A percentile compares a stretch with the other conserved stretches of the same genome.
Evolutionary conservation across 2,888 invertebrate species (phyloP).

Genomic region (Scaptomyza reducta): DNA sequence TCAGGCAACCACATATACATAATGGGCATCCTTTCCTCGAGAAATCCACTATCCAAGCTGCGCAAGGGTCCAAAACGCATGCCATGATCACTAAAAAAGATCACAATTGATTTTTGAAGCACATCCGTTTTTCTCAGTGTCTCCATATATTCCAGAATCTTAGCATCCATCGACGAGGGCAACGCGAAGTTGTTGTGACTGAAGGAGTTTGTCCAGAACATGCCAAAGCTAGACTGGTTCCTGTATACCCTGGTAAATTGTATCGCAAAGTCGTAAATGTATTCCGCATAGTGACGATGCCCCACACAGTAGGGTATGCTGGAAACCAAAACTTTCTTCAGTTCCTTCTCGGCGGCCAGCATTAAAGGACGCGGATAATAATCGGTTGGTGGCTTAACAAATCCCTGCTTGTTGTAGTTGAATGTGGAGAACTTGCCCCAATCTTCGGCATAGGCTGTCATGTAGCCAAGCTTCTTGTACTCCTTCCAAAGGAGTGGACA

Average conservation of each 20-base stretch:
- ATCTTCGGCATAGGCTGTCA: constrained; percentile 92
- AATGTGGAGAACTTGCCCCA: constrained; percentile 87
- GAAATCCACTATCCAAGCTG: constrained; percentile 88
- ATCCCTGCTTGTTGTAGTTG: constrained; percentile 89
- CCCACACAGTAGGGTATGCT: constrained; percentile 87
- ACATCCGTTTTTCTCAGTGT: constrained; percentile 86
- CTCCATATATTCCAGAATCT: constrained; percentile 86
- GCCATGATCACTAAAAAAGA: constrained; percentile 92
- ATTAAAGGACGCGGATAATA: constrained; percentile 91
- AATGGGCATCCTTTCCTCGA: constrained; percentile 91
- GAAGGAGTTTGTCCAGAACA: constrained; percentile 92
- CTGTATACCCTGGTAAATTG: constrained; percentile 88
- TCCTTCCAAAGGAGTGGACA: constrained; percentile 91
- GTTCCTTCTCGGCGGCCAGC: constrained; percentile 87
- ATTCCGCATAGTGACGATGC: constrained; percentile 87
- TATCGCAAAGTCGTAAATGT: constrained; percentile 88
- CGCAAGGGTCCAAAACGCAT: constrained; percentile 89
- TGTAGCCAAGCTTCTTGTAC: constrained; percentile 88
- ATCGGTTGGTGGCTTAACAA: constrained; percentile 90
- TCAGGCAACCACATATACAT: constrained; percentile 89
- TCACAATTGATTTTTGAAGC: constrained; percentile 87
- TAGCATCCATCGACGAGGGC: constrained; percentile 87
- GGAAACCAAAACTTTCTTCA: constrained; percentile 84
- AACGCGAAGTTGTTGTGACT: constrained; percentile 89
- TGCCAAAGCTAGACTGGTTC: constrained; percentile 87